A percentile compares a stretch with the other conserved stretches of the same genome.
These are phyloP conservation scores for Ischnura elegans DNA, from an alignment of 2,888 invertebrate genomes.

Conservation along the genomic window DNA sequence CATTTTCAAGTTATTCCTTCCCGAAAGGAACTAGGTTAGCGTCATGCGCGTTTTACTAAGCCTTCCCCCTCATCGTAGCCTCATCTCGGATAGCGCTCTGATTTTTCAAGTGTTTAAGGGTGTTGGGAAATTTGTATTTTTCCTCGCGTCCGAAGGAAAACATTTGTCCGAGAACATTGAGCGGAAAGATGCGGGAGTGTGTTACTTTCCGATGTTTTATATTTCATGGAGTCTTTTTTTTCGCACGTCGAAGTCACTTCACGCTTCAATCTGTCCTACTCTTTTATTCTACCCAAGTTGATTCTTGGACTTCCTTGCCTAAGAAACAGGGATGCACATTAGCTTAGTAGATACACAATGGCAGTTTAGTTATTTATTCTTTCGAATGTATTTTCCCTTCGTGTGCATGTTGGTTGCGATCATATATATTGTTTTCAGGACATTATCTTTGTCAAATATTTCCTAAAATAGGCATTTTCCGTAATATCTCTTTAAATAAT, in stretches of 20 bases:
- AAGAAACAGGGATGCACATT: too few species aligned
- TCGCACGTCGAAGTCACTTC: background rate
- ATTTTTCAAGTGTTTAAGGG: background rate
- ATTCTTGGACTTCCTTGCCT: too few species aligned
- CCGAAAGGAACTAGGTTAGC: conserved; percentile 24
- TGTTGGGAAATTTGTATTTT: background rate
- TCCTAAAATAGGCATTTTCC: too few species aligned
- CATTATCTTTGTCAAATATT: too few species aligned
- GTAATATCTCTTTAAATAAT: too few species aligned
- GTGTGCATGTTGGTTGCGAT: too few species aligned
- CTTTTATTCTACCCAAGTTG: too few species aligned
- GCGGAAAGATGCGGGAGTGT: background rate
- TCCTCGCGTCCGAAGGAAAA: conserved; percentile 19
- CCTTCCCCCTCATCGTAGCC: background rate
- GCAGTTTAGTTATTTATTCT: too few species aligned
- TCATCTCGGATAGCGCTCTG: background rate
- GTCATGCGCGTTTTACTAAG: background rate
- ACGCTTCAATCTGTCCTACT: too few species aligned
- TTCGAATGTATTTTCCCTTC: too few species aligned
- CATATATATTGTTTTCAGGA: too few species aligned
- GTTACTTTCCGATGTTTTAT: background rate
- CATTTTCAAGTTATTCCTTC: conserved; percentile 4
- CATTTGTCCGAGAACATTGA: background rate
- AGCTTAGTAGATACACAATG: too few species aligned
- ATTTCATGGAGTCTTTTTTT: background rate